Evolutionary conservation across 2,797 vertebrate genomes (phyloP).

Genomic region (Enoplosus armatus): DNA sequence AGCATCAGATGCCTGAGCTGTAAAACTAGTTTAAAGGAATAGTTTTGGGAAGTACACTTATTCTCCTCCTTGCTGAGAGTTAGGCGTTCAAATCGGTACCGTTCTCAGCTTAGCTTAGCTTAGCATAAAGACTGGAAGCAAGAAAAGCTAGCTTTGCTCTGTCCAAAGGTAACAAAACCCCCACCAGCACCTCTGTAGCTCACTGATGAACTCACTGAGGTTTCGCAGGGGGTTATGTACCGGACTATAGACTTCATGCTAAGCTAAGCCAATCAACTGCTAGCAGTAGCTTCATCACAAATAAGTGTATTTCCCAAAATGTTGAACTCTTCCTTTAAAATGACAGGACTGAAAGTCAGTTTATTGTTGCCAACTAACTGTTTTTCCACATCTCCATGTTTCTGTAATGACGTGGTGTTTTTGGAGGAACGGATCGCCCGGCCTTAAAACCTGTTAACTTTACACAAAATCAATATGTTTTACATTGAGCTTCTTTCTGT

Average conservation of each 20-base stretch:
- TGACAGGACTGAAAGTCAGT: background rate
- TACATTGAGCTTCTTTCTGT: background rate
- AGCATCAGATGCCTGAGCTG: background rate
- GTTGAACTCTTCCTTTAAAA: slow-evolving; percentile 4
- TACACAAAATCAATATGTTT: background rate
- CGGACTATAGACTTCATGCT: background rate
- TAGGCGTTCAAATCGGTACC: background rate
- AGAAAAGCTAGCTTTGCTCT: background rate
- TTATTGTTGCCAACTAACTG: slow-evolving; percentile 29
- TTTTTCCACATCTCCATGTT: background rate
- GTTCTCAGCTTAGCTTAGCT: background rate
- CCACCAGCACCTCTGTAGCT: no score
- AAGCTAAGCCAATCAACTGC: background rate
- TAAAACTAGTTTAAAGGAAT: background rate
- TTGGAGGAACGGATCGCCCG: slow-evolving; percentile 2
- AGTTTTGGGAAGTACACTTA: background rate
- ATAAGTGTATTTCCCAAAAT: background rate
- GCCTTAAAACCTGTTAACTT: slow-evolving; percentile 31
- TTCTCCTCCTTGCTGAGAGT: background rate
- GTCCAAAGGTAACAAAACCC: background rate
- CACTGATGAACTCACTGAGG: no score
- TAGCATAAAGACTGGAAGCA: background rate
- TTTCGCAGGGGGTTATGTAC: background rate
- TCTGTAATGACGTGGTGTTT: background rate
- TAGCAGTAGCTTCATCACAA: background rate